Evolutionary conservation across 37 sponge, comb jelly and placozoan species (phyloP).

Genomic region (Haliclona indistincta): DNA sequence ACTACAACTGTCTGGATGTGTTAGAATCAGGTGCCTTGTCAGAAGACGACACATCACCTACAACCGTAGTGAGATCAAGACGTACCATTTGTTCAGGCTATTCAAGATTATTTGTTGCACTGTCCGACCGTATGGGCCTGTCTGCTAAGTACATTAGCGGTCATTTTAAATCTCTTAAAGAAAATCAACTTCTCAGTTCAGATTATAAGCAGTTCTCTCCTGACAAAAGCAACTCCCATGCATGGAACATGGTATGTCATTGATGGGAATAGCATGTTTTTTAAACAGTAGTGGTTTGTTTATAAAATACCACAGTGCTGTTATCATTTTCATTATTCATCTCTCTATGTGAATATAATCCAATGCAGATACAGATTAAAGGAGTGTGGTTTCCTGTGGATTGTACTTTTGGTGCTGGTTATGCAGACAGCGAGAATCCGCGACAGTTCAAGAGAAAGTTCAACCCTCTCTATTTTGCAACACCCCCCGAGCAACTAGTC

Average conservation of each 20-base stretch:
- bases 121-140: neutral
- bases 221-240: neutral
- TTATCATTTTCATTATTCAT: neutral
- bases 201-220: constrained; percentile 8
- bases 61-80: neutral
- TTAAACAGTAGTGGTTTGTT: constrained; percentile 29
- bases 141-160: neutral
- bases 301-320: neutral
- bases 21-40: neutral
- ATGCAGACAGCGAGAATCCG: neutral
- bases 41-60: neutral
- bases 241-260: no score
- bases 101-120: constrained; percentile 6
- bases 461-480: constrained; percentile 18
- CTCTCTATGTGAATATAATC: neutral
- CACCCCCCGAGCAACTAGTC: constrained; percentile 5
- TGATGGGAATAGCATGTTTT: no score
- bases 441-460: neutral
- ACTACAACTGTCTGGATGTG: neutral
- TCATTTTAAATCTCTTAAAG: neutral
- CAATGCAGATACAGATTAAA: constrained; percentile 7
- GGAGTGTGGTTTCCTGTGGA: constrained; percentile 23
- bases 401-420: constrained; percentile 20
- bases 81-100: constrained; percentile 6
- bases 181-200: neutral